Evolutionary conservation across 2,797 vertebrate genomes (phyloP), one percentile per base, ranked within the genome.

Genomic region (Orestias chungarensis): DNA sequence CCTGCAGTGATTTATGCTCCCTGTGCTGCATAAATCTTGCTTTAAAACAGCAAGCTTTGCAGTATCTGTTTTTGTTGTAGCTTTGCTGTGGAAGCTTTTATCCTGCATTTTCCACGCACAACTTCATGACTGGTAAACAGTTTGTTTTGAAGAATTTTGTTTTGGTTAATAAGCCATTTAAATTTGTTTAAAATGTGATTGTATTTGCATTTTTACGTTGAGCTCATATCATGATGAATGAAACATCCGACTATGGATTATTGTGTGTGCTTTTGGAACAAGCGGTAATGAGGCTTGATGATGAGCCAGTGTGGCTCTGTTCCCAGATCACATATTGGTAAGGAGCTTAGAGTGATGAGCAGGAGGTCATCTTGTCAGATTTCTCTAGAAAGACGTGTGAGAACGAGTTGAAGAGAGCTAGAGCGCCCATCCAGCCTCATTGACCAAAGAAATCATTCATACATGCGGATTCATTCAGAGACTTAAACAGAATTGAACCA

Each of bases 311-410:
- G 4, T 90, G 89, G 85, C 89, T 70, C 64, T 4, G 35, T 81
- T 90, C 87, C 84, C 84, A 85, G 82, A 74, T 76, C 71, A 66
- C 88, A 84, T 47, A 76, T 85, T 83, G 72, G 75, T 92, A 93
- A 93, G 90, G 80, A 91, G 91, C 89, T 93, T 91, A 92, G 76
- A 84, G 79, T 47, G 7, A 69, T 67, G 67, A 83, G 78, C 76
- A 80, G 67, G 52, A 79, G 85, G 87, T 91, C 85, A 87, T 85
- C 82, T 80, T 68, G 82, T 82, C 81, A 84, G 79, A 86, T 85
- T 85, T 86, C 85, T 91, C 84, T 87, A 87, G 87, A 71, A 88
- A 87, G 82, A 83, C 47, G 62, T 71, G 85, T 66, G 52, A 11
- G 31, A 67, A 66, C 31, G 57, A 33, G 12, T 15, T 12, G 18